Conservation (phyloP, 2,113 vertebrate genomes). For the Pimephales promelas region DNA sequence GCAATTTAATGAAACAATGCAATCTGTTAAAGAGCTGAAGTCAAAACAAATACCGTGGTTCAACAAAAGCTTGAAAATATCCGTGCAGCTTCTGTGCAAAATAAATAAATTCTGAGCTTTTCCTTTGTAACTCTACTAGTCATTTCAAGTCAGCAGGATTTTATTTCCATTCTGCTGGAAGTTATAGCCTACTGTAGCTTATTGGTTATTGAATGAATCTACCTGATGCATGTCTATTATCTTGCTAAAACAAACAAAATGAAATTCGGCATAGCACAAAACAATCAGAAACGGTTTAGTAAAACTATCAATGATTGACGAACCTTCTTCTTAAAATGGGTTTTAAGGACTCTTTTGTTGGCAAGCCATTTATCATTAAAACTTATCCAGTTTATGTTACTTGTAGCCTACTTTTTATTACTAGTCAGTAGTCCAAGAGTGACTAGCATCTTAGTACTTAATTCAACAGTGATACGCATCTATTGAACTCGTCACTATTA, state of each 20-base stretch:
- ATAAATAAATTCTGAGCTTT: not conserved
- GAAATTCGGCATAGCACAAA: not conserved
- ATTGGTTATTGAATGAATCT: not conserved
- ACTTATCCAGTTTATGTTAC: not conserved
- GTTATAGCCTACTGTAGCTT: not conserved
- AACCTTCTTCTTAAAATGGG: not conserved
- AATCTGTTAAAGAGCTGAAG: slow-evolving; percentile 42
- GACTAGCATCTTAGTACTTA: not conserved
- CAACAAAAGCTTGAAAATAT: not conserved
- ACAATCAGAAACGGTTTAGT: not conserved
- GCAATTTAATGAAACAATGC: slow-evolving; percentile 47
- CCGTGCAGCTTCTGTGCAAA: not conserved
- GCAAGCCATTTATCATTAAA: not conserved
- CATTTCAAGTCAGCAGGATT: not conserved
- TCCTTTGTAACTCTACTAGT: not conserved
- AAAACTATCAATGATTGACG: not conserved
- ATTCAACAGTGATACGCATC: not conserved
- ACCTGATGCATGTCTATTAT: not conserved
- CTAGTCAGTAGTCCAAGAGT: not conserved
- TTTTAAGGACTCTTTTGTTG: not conserved
- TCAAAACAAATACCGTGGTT: not conserved
- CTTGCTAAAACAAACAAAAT: not conserved
- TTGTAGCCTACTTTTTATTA: not conserved
- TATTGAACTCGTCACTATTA: not conserved
- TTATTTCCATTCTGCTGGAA: not conserved